Evolutionary conservation across 2,888 invertebrate genomes (phyloP).

Genomic region (Conchocele bisecta): DNA sequence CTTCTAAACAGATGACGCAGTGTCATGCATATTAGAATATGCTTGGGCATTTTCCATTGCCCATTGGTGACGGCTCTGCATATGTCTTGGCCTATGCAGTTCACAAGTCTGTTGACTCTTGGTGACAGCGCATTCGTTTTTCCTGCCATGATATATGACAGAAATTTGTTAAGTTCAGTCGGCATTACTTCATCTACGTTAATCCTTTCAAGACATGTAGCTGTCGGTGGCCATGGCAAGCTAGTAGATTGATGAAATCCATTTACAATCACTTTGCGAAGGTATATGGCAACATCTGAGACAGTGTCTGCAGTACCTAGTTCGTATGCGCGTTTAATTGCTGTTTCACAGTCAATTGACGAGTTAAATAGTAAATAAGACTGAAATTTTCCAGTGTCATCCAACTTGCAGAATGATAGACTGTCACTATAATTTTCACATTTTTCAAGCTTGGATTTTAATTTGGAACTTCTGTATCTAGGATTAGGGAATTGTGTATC

Average conservation of each 20-base stretch:
- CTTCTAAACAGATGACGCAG: slow-evolving; percentile 45
- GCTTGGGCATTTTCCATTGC: slow-evolving; percentile 46
- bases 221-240: slow-evolving; percentile 30
- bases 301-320: slow-evolving; percentile 10
- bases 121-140: slow-evolving; percentile 1
- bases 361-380: slow-evolving; percentile 21
- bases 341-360: slow-evolving; percentile 8
- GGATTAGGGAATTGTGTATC: slow-evolving; percentile 16
- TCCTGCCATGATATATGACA: slow-evolving; percentile 20
- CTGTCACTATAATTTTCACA: background rate
- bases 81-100: slow-evolving; percentile 50
- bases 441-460: slow-evolving; percentile 18
- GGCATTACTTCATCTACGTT: slow-evolving; percentile 7
- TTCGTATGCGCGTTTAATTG: slow-evolving; percentile 12
- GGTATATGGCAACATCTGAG: slow-evolving; percentile 10
- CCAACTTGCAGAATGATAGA: slow-evolving; percentile 8
- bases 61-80: slow-evolving; percentile 54
- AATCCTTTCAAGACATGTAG: slow-evolving; percentile 8
- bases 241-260: slow-evolving; percentile 14
- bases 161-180: slow-evolving; percentile 1
- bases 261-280: slow-evolving; percentile 15
- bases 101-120: slow-evolving; percentile 22
- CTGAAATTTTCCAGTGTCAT: slow-evolving; percentile 4
- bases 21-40: slow-evolving; percentile 45
- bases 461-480: slow-evolving; percentile 13